A percentile compares a stretch with the other conserved stretches of the same genome.
Evolutionary conservation across 2,888 invertebrate species (phyloP).

Genomic region (Molanna angustata): DNA sequence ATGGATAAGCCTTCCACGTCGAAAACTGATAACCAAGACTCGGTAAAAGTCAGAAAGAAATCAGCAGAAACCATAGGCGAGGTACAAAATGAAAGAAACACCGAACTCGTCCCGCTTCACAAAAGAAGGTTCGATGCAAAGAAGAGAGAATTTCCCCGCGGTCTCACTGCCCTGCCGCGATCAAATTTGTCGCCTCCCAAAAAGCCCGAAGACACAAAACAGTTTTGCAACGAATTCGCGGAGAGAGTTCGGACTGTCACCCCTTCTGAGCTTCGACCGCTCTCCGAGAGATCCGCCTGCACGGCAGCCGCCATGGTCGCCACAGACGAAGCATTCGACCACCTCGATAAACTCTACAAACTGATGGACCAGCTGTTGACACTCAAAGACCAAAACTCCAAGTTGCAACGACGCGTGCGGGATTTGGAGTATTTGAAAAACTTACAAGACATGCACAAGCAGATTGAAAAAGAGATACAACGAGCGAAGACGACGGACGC

Average conservation of each 20-base stretch:
- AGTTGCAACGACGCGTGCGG: slow-evolving; percentile 63
- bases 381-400: slow-evolving; percentile 68
- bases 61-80: slow-evolving; percentile 11
- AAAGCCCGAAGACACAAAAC: slow-evolving; percentile 43
- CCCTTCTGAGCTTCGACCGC: slow-evolving; percentile 43
- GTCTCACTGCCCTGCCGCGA: slow-evolving; percentile 45
- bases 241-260: slow-evolving; percentile 42
- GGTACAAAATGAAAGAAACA: background rate
- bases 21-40: slow-evolving; percentile 4
- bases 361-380: slow-evolving; percentile 74
- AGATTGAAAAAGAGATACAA: slow-evolving; percentile 48
- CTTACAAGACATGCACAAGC: slow-evolving; percentile 58
- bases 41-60: slow-evolving; percentile 11
- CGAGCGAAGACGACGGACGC: slow-evolving; percentile 43
- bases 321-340: slow-evolving; percentile 68
- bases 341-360: slow-evolving; percentile 73
- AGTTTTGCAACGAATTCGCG: slow-evolving; percentile 42
- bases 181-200: slow-evolving; percentile 39
- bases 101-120: slow-evolving; percentile 40
- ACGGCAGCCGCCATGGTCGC: slow-evolving; percentile 57
- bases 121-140: slow-evolving; percentile 41
- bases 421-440: slow-evolving; percentile 71
- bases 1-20: slow-evolving; percentile 16
- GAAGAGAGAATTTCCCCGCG: slow-evolving; percentile 40
- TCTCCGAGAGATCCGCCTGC: slow-evolving; percentile 55